Conservation (phyloP, 1,140 invertebrate genomes). For the Hycleus phaleratus region DNA sequence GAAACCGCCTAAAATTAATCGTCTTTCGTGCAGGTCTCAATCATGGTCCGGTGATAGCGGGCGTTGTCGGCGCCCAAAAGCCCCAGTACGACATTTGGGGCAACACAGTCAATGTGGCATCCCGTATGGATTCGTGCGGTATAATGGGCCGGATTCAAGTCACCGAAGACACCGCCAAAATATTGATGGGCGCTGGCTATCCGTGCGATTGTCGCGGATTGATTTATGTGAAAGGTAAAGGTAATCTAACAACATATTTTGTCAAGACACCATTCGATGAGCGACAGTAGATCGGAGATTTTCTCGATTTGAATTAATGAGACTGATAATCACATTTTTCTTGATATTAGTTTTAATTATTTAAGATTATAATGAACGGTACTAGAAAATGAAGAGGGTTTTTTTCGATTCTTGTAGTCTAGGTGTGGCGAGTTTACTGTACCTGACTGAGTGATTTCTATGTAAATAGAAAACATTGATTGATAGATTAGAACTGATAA, state of each 20-base stretch:
- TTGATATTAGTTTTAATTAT: too few relatives aligned
- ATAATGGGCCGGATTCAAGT: conserved; percentile 77
- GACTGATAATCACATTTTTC: too few relatives aligned
- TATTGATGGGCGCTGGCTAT: conserved; percentile 75
- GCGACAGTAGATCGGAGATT: too few relatives aligned
- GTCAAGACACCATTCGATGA: conserved; percentile 58
- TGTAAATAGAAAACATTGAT: neutral
- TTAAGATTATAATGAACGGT: neutral
- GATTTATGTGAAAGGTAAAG: conserved; percentile 91
- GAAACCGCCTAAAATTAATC: neutral
- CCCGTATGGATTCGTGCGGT: conserved; percentile 93
- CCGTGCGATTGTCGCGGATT: conserved; percentile 78
- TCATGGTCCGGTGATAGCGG: conserved; percentile 90
- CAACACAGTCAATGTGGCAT: conserved; percentile 94
- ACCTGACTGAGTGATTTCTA: conserved; percentile 10
- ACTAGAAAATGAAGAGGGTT: neutral
- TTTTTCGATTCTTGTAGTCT: neutral
- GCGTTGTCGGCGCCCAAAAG: conserved; percentile 91
- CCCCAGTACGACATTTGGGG: conserved; percentile 98
- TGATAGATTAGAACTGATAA: too few relatives aligned
- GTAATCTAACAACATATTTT: conserved; percentile 85
- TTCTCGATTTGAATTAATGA: too few relatives aligned
- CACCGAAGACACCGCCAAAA: conserved; percentile 83
- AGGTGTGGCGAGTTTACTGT: conserved; percentile 1
- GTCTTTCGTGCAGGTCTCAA: conserved; percentile 63